Evolutionary conservation across 64 coral and sea anemone genomes (phyloP).

Genomic region (Pocillopora verrucosa): DNA sequence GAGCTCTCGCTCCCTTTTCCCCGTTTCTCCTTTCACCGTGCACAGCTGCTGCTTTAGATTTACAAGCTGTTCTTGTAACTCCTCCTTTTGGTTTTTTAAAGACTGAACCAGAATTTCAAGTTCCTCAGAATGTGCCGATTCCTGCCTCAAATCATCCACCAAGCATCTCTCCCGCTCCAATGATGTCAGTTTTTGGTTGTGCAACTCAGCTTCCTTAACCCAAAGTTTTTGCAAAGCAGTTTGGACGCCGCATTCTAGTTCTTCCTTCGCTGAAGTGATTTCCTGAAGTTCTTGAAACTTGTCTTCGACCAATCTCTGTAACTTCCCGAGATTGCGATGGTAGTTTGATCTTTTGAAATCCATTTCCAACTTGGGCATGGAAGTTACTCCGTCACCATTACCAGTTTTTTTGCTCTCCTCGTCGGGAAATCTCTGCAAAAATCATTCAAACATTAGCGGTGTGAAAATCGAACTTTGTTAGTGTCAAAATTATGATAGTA

Average conservation of each 20-base stretch:
- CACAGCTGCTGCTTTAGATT: constrained; percentile 9
- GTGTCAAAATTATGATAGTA: no score
- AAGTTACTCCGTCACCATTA: neutral
- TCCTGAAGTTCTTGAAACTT: constrained; percentile 14
- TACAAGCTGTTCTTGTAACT: constrained; percentile 15
- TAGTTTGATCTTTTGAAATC: neutral
- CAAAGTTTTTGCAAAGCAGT: constrained; percentile 29
- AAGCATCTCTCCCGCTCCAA: constrained; percentile 17
- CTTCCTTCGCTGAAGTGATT: constrained; percentile 13
- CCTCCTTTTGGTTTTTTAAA: neutral
- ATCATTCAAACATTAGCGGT: neutral
- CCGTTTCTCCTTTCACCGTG: neutral
- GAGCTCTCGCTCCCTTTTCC: neutral
- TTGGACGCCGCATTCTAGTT: constrained; percentile 6
- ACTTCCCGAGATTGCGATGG: neutral
- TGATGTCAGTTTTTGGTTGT: neutral
- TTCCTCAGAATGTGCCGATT: constrained; percentile 8
- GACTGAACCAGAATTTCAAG: constrained; percentile 21
- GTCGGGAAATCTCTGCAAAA: neutral
- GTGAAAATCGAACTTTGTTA: no score
- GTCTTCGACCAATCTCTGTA: constrained; percentile 1
- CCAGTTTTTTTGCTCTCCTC: neutral
- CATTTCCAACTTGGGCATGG: neutral
- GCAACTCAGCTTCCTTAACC: constrained; percentile 22
- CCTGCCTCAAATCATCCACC: constrained; percentile 18